Conservation (phyloP, 2,113 vertebrate genomes). For the Pteronura brasiliensis region DNA sequence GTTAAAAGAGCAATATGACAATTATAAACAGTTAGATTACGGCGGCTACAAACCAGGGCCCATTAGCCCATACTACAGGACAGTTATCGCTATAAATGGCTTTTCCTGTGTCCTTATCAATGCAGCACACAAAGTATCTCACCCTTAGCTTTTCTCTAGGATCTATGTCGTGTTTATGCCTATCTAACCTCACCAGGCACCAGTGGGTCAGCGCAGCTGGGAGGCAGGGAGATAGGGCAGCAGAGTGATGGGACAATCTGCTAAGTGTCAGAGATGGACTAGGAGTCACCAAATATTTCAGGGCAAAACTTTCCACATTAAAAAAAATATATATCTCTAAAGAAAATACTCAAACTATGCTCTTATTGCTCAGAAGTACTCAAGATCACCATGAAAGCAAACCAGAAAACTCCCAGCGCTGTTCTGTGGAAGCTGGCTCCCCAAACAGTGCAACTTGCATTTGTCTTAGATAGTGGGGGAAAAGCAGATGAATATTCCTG, state of each 20-base stretch:
- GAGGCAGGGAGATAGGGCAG: slow-evolving; percentile 79
- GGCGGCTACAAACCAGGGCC: slow-evolving; percentile 67
- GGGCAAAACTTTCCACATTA: slow-evolving; percentile 62
- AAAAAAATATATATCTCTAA: slow-evolving; percentile 20
- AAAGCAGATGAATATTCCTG: slow-evolving; percentile 31
- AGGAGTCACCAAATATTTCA: slow-evolving; percentile 59
- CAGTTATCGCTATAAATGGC: slow-evolving; percentile 82
- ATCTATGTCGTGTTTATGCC: slow-evolving; percentile 79
- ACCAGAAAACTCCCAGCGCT: slow-evolving; percentile 32
- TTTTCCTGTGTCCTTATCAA: slow-evolving; percentile 87
- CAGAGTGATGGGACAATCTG: slow-evolving; percentile 71
- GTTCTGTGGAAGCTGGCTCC: not conserved
- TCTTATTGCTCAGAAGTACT: slow-evolving; percentile 41
- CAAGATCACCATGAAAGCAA: slow-evolving; percentile 55
- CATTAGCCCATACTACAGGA: slow-evolving; percentile 74
- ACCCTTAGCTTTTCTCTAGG: slow-evolving; percentile 75
- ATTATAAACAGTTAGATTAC: slow-evolving; percentile 73
- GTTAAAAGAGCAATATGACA: slow-evolving; percentile 77
- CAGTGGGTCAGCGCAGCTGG: slow-evolving; percentile 71
- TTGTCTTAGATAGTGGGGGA: not conserved
- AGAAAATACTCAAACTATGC: slow-evolving; percentile 49
- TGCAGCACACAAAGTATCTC: slow-evolving; percentile 80
- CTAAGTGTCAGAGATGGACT: slow-evolving; percentile 68
- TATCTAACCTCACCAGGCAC: slow-evolving; percentile 81
- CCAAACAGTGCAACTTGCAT: not conserved